Conservation (phyloP, 2,797 vertebrate species). For the Sibirionetta formosa region DNA sequence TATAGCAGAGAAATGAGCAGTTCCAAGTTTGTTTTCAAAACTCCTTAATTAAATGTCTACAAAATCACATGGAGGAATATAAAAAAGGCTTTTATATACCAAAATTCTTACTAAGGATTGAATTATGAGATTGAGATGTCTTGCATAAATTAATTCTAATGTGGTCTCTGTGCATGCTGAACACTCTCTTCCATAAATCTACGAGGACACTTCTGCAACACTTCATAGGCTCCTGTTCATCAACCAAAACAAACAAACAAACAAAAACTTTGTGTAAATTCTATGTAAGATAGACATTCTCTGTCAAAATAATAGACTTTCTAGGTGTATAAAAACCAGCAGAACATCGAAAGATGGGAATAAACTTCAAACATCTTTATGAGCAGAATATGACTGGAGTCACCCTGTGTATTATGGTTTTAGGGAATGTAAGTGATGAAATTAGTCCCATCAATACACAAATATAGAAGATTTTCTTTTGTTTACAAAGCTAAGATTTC, state of each 20-base stretch:
- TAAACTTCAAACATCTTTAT: constrained; percentile 53
- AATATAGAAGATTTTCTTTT: constrained; percentile 70
- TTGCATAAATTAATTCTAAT: neutral
- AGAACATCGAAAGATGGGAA: constrained; percentile 25
- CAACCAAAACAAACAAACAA: neutral
- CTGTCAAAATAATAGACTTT: neutral
- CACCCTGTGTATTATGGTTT: constrained; percentile 44
- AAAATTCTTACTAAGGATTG: neutral
- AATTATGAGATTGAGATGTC: neutral
- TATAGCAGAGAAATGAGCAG: neutral
- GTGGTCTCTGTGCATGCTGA: neutral
- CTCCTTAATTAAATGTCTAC: neutral
- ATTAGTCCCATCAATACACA: constrained; percentile 72
- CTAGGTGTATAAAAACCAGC: neutral
- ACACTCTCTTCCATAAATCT: neutral
- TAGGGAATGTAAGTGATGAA: constrained; percentile 68
- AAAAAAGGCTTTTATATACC: neutral
- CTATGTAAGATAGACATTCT: neutral
- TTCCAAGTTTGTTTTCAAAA: neutral
- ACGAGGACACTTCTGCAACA: neutral
- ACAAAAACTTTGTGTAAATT: neutral
- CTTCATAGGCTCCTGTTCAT: neutral
- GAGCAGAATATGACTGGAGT: constrained; percentile 35
- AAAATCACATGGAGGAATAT: neutral
- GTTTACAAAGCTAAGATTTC: constrained; percentile 77